Evolutionary conservation across 2,113 vertebrate species (phyloP).

Genomic region (Ondatra zibethicus): DNA sequence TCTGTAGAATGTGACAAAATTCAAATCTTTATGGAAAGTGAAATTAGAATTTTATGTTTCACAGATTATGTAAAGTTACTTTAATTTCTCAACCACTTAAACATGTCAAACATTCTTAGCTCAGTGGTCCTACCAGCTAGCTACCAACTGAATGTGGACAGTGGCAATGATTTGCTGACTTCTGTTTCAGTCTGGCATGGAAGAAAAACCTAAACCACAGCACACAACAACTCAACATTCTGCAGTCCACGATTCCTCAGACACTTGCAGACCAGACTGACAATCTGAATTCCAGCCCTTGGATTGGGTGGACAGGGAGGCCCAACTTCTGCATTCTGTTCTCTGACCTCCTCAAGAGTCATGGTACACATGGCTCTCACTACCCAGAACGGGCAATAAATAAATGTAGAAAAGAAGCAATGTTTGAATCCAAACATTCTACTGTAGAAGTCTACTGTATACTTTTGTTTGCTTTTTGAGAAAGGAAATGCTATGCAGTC

Average conservation of each 20-base stretch:
- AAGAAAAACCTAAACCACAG: neutral
- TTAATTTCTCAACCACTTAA: neutral
- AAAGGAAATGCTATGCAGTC: neutral
- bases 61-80: neutral
- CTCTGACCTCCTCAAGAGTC: neutral
- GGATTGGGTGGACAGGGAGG: neutral
- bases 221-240: neutral
- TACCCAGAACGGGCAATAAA: neutral
- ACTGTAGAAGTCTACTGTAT: neutral
- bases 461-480: neutral
- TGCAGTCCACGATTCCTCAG: neutral
- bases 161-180: neutral
- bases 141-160: neutral
- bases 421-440: neutral
- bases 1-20: neutral
- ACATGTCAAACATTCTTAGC: constrained; percentile 15
- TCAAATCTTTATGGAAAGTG: neutral
- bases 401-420: neutral
- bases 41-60: constrained; percentile 50
- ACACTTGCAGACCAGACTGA: neutral
- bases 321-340: neutral
- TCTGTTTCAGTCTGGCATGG: neutral
- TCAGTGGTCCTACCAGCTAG: neutral
- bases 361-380: neutral
- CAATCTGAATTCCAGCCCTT: too few species aligned